Evolutionary conservation across 2,888 invertebrate genomes (phyloP).

Genomic region (Bombyx huttoni): DNA sequence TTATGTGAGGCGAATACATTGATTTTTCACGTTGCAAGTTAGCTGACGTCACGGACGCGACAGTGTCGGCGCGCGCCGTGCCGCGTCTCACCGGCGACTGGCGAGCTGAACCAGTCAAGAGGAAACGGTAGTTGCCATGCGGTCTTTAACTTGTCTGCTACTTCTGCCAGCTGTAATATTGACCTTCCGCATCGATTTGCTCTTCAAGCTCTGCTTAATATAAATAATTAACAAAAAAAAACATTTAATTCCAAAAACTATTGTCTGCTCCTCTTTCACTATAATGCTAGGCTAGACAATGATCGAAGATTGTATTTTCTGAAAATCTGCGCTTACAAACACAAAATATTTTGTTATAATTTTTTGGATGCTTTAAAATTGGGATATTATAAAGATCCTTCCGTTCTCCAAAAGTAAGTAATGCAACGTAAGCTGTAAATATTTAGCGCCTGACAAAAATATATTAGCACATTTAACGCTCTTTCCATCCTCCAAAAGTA

Average conservation of each 20-base stretch:
- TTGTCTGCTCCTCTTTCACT: too few species aligned
- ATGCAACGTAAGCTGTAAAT: too few species aligned
- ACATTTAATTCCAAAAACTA: not conserved
- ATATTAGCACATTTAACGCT: too few species aligned
- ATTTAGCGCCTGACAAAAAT: too few species aligned
- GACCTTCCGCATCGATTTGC: constrained; percentile 55
- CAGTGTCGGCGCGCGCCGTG: constrained; percentile 62
- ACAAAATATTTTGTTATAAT: too few species aligned
- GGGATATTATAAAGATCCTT: too few species aligned
- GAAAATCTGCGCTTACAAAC: too few species aligned
- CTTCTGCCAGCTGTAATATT: constrained; percentile 27
- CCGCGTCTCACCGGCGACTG: constrained; percentile 62
- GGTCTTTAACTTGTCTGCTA: constrained; percentile 33
- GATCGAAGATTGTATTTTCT: too few species aligned
- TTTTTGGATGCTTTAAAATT: too few species aligned
- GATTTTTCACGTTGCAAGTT: constrained; percentile 64
- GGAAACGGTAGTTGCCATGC: constrained; percentile 61
- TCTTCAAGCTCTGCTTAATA: constrained; percentile 6
- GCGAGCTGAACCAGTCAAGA: constrained; percentile 35
- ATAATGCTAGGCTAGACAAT: too few species aligned
- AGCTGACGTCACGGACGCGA: constrained; percentile 58
- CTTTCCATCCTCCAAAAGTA: too few species aligned
- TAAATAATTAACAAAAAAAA: not conserved
- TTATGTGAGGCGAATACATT: constrained; percentile 52
- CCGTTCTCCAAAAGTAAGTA: too few species aligned